Base-by-base conservation (phyloP, 2,797 vertebrate genomes). In the Morus bassanus region DNA sequence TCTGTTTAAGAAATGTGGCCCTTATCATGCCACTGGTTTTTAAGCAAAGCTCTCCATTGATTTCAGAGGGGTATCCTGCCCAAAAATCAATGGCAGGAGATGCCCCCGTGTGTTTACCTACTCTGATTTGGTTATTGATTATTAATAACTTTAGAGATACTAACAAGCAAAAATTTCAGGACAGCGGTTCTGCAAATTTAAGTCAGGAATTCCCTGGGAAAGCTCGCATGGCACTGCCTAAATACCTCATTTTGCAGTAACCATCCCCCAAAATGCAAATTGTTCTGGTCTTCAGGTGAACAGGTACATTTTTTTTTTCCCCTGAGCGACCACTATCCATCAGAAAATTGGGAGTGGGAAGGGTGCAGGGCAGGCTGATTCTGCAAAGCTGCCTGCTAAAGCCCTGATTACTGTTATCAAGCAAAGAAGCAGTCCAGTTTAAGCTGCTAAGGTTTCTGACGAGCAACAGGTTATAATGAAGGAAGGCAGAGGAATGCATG, bases 371-470 rank as follows among this genome's bases (percentile, higher is more conserved):
- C 73, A 68, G 73, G 76, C 69, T 91, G 94, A 91, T 93, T 92
- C 64, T 80, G 89, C 75, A 88, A 89, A 92, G 94, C 92, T 91
- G 91, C 63, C 88, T 88, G 89, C 88, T 95, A 93, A 97, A 97
- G 89, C 96, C 89, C 85, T 93, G 96, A 96, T 97, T 97, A 95
- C 69, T 25, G 85, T 96, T 96, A 96, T 97, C 95, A 78, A 92
- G 95, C 64, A 59, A 48, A 91, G 94, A 95, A 89, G 94, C 92
- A 93, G 95, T 91, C 90, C 91, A 91, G 84, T 95, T 94, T 96
- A 95, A 97, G 96, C 96, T 93, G 95, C 96, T 91, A 48, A 96
- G 96, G 93, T 83, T 96, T 93, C 72, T 95, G 96, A 87, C 0
- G 6, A 93, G 96, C 96, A 97, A 96, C 94, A 96, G 92, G 94